These are phyloP conservation scores for Drosophila pachea DNA, from an alignment of 1,140 invertebrate genomes.

Conservation along the genomic window DNA sequence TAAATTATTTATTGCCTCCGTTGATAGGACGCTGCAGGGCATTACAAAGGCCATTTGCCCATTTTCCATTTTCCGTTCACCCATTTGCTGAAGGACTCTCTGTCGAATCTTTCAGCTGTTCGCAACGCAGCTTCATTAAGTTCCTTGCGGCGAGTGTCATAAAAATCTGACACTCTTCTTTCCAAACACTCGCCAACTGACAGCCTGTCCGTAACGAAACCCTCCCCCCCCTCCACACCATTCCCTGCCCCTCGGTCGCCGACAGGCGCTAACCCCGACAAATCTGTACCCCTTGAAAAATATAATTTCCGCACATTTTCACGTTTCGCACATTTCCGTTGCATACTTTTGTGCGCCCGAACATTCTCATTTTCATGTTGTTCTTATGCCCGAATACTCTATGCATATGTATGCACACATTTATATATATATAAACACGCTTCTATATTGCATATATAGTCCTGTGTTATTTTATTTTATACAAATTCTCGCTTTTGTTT, in stretches of 20 bases:
- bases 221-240: background rate
- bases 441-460: constrained; percentile 14
- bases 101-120: constrained; percentile 2
- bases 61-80: constrained; percentile 2
- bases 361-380: constrained; percentile 62
- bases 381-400: constrained; percentile 28
- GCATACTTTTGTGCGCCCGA: constrained; percentile 69
- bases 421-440: too few species aligned
- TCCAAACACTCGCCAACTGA: background rate
- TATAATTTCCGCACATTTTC: constrained; percentile 76
- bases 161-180: constrained; percentile 54
- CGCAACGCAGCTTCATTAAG: constrained; percentile 60
- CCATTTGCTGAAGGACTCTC: background rate
- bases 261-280: background rate
- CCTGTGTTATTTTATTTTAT: constrained; percentile 64
- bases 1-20: constrained; percentile 70
- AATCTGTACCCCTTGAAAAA: constrained; percentile 47
- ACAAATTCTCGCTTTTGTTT: constrained; percentile 59
- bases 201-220: background rate
- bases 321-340: constrained; percentile 74
- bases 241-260: background rate
- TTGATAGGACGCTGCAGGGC: constrained; percentile 38
- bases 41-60: constrained; percentile 40
- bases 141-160: constrained; percentile 59
- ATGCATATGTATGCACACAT: background rate